A percentile compares a stretch with the other conserved stretches of the same genome.
Conservation (phyloP, 2,113 vertebrate species). For the Entomyzon cyanotis region DNA sequence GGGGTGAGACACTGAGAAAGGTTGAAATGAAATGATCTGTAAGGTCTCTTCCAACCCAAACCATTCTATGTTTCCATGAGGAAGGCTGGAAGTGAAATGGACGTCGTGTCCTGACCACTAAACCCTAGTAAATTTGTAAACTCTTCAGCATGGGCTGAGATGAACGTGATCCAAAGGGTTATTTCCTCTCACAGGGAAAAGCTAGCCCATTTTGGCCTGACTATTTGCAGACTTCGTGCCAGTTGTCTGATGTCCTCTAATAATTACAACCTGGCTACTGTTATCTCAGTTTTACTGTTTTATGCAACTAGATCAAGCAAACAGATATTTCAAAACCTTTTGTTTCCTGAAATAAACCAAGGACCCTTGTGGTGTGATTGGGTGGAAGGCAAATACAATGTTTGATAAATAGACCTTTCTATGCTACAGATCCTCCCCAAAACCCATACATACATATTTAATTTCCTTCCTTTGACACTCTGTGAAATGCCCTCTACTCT, state of each 20-base stretch:
- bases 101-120: neutral
- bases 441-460: neutral
- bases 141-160: neutral
- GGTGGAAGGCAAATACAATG: neutral
- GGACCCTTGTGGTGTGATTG: neutral
- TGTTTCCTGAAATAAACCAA: neutral
- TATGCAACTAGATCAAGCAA: neutral
- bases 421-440: neutral
- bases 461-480: neutral
- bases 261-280: neutral
- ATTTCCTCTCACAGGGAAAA: neutral
- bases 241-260: neutral
- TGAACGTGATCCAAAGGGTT: neutral
- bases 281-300: neutral
- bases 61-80: neutral
- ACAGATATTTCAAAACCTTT: neutral
- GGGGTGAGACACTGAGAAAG: neutral
- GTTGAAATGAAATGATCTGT: neutral
- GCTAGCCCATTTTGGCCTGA: neutral
- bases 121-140: neutral
- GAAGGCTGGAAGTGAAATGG: neutral
- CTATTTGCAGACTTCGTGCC: neutral
- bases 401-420: neutral
- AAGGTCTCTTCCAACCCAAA: neutral
- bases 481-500: neutral